These are phyloP conservation scores for Celastrina argiolus DNA, from an alignment of 2,888 invertebrate genomes.

Conservation along the genomic window DNA sequence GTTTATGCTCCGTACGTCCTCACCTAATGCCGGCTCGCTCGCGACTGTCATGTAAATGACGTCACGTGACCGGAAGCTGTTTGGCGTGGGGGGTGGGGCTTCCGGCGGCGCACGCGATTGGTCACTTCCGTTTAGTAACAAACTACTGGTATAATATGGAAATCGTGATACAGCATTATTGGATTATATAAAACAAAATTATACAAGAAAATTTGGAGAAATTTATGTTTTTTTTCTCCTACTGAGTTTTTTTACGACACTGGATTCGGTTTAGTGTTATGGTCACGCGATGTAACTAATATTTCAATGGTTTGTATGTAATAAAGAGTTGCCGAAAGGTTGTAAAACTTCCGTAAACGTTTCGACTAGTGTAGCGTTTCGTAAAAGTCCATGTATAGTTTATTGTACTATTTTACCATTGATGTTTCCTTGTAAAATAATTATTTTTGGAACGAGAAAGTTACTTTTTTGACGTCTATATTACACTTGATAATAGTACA, in stretches of 20 bases:
- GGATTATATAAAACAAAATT: constrained; percentile 49
- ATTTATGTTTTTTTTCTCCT: not conserved
- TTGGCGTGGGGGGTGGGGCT: constrained; percentile 62
- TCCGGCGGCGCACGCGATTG: constrained; percentile 74
- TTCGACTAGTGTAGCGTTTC: not conserved
- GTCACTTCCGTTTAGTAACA: constrained; percentile 72
- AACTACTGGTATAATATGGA: constrained; percentile 70
- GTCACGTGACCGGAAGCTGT: constrained; percentile 76
- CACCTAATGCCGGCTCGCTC: constrained; percentile 48
- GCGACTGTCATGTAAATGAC: constrained; percentile 72
- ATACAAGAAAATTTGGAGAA: constrained; percentile 6
- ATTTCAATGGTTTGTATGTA: constrained; percentile 12
- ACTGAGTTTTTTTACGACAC: not conserved
- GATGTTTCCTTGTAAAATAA: no score
- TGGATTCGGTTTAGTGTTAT: not conserved
- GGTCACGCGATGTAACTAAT: constrained; percentile 12
- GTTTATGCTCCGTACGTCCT: constrained; percentile 48
- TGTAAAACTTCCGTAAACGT: constrained; percentile 17
- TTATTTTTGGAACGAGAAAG: no score
- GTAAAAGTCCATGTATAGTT: not conserved
- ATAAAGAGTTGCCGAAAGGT: constrained; percentile 18
- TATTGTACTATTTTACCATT: no score
- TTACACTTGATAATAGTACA: no score
- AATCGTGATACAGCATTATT: constrained; percentile 73
- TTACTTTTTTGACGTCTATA: no score